phyloP scores from a whole-genome alignment of 2,888 invertebrate species.

The Serripes groenlandicus region DNA sequence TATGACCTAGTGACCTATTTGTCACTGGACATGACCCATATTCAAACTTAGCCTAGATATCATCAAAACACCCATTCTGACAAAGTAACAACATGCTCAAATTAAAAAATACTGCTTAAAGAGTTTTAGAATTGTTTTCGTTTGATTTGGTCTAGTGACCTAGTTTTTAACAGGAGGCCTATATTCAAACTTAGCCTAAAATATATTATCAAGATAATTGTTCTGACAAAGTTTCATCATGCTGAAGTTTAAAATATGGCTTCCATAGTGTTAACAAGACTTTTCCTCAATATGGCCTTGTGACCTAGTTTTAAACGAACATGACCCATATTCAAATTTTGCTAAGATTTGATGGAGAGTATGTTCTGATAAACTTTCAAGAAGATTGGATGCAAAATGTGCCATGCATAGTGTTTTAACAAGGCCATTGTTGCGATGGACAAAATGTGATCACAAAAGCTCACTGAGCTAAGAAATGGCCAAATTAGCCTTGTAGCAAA shows the following conservation, averaged over 20 bases:
- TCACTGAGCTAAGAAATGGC: too few relatives aligned
- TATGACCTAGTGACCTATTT: not conserved
- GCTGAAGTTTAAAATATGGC: not conserved
- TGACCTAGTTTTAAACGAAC: not conserved
- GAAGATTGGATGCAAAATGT: not conserved
- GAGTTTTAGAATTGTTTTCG: not conserved
- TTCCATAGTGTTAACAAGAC: not conserved
- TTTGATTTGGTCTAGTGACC: not conserved
- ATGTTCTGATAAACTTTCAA: not conserved
- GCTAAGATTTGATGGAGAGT: not conserved
- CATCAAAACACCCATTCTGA: not conserved
- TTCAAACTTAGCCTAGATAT: not conserved
- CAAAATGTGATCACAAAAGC: too few relatives aligned
- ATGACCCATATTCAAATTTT: conserved; percentile 8
- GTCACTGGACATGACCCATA: not conserved
- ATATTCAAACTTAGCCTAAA: not conserved
- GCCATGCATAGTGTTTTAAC: not conserved
- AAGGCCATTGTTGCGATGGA: not conserved
- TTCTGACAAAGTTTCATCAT: not conserved
- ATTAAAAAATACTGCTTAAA: not conserved
- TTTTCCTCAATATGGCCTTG: not conserved
- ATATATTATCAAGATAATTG: not conserved
- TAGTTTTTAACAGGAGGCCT: not conserved
- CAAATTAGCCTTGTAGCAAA: too few relatives aligned
- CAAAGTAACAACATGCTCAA: not conserved